Conservation (phyloP, 2,797 vertebrate species). For the Rhincodon typus region DNA sequence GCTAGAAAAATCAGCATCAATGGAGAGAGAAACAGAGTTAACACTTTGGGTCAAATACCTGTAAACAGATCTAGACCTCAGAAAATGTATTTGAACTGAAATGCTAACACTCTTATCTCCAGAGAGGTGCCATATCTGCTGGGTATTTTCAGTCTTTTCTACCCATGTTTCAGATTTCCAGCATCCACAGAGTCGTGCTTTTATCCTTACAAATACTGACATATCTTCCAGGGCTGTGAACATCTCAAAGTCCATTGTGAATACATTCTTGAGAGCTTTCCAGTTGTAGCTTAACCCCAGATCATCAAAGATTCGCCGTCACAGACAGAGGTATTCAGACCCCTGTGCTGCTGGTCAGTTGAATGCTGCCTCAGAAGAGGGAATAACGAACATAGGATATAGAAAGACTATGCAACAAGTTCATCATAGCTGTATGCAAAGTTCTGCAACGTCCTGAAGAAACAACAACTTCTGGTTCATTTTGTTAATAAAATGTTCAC, state of each 20-base stretch:
- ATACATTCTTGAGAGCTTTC: background rate
- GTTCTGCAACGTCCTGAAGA: background rate
- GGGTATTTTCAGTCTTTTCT: no score
- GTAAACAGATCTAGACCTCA: no score
- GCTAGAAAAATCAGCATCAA: no score
- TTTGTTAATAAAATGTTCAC: background rate
- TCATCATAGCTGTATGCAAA: background rate
- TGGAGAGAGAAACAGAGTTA: no score
- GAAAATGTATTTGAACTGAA: no score
- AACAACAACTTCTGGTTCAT: background rate
- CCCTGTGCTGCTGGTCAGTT: background rate
- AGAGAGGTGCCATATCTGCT: no score
- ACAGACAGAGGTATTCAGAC: background rate
- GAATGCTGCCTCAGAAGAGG: background rate
- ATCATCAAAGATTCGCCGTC: background rate
- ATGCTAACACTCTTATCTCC: no score
- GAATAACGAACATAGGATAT: background rate
- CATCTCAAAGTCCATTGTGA: background rate
- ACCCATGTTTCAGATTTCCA: no score
- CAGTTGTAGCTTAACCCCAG: background rate
- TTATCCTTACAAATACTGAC: background rate
- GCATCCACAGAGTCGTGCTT: no score
- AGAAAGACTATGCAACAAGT: background rate
- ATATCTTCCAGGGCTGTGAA: background rate
- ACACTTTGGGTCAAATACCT: no score